Evolutionary conservation across 37 sponge, comb jelly and placozoan species (phyloP).

Genomic region (Diacarnus erythraeanus): DNA sequence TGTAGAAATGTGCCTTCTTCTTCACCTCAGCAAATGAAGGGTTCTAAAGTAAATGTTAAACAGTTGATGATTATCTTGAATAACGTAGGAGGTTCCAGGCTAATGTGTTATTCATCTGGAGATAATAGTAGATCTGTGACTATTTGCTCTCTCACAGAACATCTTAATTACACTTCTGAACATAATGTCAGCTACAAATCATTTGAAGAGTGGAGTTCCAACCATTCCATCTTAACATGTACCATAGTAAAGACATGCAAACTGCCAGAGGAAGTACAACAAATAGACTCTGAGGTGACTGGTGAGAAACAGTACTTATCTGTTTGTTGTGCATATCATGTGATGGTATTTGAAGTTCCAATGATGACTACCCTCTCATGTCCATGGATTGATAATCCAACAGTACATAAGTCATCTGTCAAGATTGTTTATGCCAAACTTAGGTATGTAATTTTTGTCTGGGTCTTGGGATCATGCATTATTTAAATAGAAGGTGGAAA

Average conservation of each 20-base stretch:
- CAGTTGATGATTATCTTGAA: not conserved
- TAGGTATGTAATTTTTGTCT: no score
- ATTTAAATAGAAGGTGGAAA: no score
- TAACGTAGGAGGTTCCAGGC: not conserved
- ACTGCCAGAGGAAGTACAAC: not conserved
- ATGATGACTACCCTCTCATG: not conserved
- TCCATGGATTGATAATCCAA: not conserved
- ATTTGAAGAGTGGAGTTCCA: not conserved
- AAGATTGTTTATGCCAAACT: not conserved
- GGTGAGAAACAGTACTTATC: not conserved
- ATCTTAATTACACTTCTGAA: not conserved
- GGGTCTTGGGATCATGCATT: no score
- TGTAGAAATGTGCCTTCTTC: not conserved
- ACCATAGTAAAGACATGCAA: not conserved
- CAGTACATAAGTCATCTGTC: not conserved
- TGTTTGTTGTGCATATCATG: not conserved
- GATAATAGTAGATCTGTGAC: not conserved
- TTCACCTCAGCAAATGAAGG: not conserved
- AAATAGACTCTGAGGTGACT: not conserved
- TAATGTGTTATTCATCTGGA: not conserved
- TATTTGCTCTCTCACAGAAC: not conserved
- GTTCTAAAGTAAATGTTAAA: no score
- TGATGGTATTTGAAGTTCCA: not conserved
- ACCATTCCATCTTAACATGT: not conserved
- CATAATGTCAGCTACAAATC: not conserved